Evolutionary conservation across 2,888 invertebrate genomes (phyloP).

Genomic region (Heliconius sara): DNA sequence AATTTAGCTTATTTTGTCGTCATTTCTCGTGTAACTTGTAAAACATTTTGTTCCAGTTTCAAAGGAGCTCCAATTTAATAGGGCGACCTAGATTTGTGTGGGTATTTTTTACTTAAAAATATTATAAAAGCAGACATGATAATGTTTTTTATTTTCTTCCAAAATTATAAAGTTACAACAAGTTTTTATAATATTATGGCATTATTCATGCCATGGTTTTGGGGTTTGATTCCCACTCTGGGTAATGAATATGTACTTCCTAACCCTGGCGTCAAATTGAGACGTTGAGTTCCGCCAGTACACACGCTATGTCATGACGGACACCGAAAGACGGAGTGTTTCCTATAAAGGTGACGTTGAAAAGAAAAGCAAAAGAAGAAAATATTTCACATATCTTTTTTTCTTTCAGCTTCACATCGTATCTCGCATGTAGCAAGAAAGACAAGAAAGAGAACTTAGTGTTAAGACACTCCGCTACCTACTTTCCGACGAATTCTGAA

Average conservation of each 20-base stretch:
- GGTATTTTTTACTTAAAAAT: conserved; percentile 1
- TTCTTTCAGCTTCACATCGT: no score
- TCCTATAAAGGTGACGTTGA: background rate
- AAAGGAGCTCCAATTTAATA: conserved; percentile 34
- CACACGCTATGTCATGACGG: no score
- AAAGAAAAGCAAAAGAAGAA: no score
- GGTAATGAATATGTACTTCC: no score
- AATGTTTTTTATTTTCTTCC: background rate
- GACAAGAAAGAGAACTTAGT: no score
- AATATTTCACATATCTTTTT: no score
- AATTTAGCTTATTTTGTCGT: conserved; percentile 22
- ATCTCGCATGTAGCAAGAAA: no score
- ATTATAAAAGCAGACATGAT: background rate
- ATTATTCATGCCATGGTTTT: no score
- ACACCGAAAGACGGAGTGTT: background rate
- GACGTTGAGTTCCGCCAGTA: background rate
- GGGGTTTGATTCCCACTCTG: no score
- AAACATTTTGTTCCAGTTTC: conserved; percentile 31
- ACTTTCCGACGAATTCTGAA: no score
- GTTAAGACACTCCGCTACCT: no score
- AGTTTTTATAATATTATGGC: no score
- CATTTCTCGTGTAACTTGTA: conserved; percentile 27
- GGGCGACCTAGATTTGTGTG: conserved; percentile 21
- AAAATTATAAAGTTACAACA: background rate
- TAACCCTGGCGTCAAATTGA: background rate